Evolutionary conservation across 2,797 vertebrate species (phyloP), one percentile per base, ranked within the genome.

Genomic region (Smutsia gigantea): DNA sequence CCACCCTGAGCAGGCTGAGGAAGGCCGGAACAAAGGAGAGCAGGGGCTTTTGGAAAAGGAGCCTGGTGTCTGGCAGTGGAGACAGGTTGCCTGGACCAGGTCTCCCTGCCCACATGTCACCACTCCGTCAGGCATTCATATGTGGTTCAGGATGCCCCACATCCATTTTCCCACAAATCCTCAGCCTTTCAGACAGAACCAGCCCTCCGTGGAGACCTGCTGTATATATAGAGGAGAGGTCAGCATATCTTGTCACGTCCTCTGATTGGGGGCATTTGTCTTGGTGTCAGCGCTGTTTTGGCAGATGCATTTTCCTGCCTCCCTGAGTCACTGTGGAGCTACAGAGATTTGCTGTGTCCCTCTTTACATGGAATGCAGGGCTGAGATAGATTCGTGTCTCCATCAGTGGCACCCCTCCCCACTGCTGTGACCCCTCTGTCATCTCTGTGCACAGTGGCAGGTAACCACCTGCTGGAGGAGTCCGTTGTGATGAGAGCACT

Each of bases 351-450:
- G 0, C 21, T 0, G 0, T 8, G 6, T 14, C 49, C 46, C 7
- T 82, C 71, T 37, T 31, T 2, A 1, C 0, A 0, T 7, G 12
- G 39, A 46, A 10, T 0, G 0, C 21, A 37, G 37, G 15, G 23
- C 46, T 0, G 1, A 39, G 51, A 37, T 4, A 23, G 10, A 13
- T 34, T 21, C 1, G 0, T 3, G 3, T 53, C 19, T 68, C n/a
- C 0, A 0, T 3, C 2, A 21, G 6, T 23, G 21, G 21, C 51
- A 4, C 14, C n/a, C 23, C 8, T 11, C 2, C 12, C n/a, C 42
- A 12, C 46, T 2, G 0, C 8, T 3, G 4, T 17, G 68, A 61
- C 78, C 64, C 61, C 37, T 31, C 74, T 25, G 74, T 29, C 46
- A 1, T 25, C 31, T 25, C 55, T 64, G 25, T 49, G 23, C 15